Evolutionary conservation across 2,113 vertebrate species (phyloP).

Genomic region (Nothoprocta perdicaria): DNA sequence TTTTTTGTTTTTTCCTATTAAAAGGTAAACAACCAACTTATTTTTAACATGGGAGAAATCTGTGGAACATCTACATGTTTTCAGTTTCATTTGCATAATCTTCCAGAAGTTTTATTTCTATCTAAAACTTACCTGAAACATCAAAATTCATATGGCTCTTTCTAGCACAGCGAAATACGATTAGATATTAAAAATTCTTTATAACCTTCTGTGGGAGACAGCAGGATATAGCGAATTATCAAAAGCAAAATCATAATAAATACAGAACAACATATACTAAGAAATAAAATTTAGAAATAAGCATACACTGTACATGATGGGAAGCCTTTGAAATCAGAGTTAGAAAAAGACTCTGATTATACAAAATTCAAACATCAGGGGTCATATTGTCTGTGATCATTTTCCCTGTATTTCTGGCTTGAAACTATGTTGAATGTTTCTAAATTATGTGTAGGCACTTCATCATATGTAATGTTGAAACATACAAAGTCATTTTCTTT

Average conservation of each 20-base stretch:
- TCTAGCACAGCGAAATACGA: neutral
- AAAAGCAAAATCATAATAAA: neutral
- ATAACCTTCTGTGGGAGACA: neutral
- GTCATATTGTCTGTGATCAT: neutral
- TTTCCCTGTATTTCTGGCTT: slow-evolving; percentile 39
- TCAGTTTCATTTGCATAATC: neutral
- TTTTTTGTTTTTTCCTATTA: neutral
- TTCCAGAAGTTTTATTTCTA: neutral
- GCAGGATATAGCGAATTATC: neutral
- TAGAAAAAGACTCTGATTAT: slow-evolving; percentile 10
- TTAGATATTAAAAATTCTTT: neutral
- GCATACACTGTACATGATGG: neutral
- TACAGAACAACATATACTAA: neutral
- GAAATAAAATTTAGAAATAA: slow-evolving; percentile 33
- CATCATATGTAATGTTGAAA: neutral
- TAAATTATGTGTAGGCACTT: neutral
- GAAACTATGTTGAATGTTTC: neutral
- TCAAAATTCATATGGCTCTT: neutral
- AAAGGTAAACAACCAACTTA: neutral
- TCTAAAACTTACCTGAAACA: neutral
- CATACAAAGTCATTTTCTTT: rapidly evolving
- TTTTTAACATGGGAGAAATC: neutral
- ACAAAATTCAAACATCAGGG: slow-evolving; percentile 33
- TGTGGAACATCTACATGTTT: neutral
- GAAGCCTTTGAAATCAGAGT: neutral